Percentiles rank a stretch among this genome's conserved stretches.
Evolutionary conservation across 2,797 vertebrate species (phyloP).

Genomic region (Choloepus didactylus): DNA sequence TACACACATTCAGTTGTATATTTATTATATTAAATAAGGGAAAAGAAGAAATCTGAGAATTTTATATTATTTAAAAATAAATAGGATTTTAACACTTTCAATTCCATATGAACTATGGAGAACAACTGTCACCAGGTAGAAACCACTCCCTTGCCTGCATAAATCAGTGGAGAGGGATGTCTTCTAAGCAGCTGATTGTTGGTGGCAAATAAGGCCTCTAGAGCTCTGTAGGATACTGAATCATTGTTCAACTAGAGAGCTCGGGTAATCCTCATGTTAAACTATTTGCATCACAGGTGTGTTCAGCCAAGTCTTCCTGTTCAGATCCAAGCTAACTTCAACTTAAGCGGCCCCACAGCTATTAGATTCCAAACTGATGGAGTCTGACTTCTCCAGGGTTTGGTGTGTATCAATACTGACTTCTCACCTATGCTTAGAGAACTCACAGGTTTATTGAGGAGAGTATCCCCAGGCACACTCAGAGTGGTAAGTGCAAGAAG

Average conservation of each 20-base stretch:
- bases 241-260: background rate
- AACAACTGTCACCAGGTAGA: background rate
- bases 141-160: accelerated
- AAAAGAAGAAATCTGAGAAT: background rate
- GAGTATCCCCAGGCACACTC: background rate
- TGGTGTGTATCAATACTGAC: background rate
- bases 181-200: background rate
- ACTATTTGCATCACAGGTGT: background rate
- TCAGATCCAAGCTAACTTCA: background rate
- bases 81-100: background rate
- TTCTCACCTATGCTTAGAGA: background rate
- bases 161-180: background rate
- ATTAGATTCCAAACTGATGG: background rate
- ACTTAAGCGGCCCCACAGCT: background rate
- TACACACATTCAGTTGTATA: background rate
- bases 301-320: background rate
- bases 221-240: too few relatives aligned
- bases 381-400: background rate
- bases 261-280: background rate
- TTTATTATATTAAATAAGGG: background rate
- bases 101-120: background rate
- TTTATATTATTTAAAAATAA: background rate
- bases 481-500: background rate
- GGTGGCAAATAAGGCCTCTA: background rate
- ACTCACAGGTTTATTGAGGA: background rate